These are phyloP conservation scores for Pyrgilauda ruficollis DNA, from an alignment of 2,113 vertebrate species.

Conservation along the genomic window DNA sequence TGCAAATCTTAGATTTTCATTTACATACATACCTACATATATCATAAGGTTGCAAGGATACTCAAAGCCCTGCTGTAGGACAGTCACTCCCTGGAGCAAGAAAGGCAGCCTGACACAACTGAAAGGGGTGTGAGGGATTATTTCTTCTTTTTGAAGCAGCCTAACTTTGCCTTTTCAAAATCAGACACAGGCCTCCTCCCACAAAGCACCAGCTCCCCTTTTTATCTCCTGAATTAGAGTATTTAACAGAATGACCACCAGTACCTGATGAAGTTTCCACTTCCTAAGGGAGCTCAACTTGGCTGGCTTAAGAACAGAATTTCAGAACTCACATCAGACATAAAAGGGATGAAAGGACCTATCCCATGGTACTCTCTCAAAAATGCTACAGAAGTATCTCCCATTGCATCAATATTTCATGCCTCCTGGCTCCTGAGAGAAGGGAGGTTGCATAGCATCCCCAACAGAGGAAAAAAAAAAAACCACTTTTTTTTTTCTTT, in stretches of 20 bases:
- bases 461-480: not conserved
- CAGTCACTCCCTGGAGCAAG: not conserved
- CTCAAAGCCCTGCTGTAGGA: not conserved
- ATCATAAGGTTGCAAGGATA: not conserved
- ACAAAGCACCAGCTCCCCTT: not conserved
- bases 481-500: not conserved
- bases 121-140: not conserved
- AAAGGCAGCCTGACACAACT: not conserved
- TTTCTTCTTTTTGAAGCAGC: not conserved
- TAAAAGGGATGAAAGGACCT: conserved; percentile 2
- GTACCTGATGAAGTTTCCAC: not conserved
- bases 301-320: not conserved
- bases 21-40: not conserved
- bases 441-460: not conserved
- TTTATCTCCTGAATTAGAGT: not conserved
- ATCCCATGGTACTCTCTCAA: not conserved
- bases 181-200: not conserved
- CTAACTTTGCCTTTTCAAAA: not conserved
- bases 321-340: conserved; percentile 5
- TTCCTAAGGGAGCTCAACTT: not conserved
- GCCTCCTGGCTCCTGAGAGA: not conserved
- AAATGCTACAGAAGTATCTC: conserved; percentile 26
- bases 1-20: conserved; percentile 16
- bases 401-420: conserved; percentile 22
- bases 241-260: not conserved